Evolutionary conservation across 2,797 vertebrate species (phyloP).

Genomic region (Ataeniobius toweri): DNA sequence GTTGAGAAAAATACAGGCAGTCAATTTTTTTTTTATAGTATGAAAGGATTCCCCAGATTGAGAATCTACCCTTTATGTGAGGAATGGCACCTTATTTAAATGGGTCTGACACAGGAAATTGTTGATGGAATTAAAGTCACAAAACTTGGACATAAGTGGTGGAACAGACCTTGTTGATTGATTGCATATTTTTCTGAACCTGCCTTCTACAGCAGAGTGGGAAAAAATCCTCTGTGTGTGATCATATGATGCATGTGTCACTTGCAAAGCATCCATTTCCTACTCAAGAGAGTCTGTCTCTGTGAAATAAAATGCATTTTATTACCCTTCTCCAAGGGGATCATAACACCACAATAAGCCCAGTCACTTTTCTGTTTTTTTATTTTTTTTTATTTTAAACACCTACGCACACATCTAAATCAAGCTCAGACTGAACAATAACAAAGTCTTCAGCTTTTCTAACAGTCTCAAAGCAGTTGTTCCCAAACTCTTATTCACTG

Average conservation of each 20-base stretch:
- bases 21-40: too few species aligned
- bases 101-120: neutral
- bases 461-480: conserved; percentile 69
- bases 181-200: conserved; percentile 29
- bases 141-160: conserved; percentile 11
- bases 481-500: conserved; percentile 67
- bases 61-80: neutral
- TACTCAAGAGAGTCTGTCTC: conserved; percentile 50
- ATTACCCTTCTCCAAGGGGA: conserved; percentile 57
- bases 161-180: conserved; percentile 20
- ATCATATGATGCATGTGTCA: conserved; percentile 41
- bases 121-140: neutral
- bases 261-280: conserved; percentile 56
- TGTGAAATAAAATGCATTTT: conserved; percentile 65
- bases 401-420: conserved; percentile 70
- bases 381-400: conserved; percentile 51
- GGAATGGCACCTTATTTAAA: neutral
- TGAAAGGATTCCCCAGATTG: neutral
- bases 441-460: conserved; percentile 72
- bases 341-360: conserved; percentile 63
- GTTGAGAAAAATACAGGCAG: neutral
- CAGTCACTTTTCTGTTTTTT: conserved; percentile 43
- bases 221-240: conserved; percentile 13
- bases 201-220: conserved; percentile 35
- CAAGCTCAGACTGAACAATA: conserved; percentile 76